phyloP scores from a whole-genome alignment of 2,888 invertebrate genomes.

The Malachius bipustulatus region DNA sequence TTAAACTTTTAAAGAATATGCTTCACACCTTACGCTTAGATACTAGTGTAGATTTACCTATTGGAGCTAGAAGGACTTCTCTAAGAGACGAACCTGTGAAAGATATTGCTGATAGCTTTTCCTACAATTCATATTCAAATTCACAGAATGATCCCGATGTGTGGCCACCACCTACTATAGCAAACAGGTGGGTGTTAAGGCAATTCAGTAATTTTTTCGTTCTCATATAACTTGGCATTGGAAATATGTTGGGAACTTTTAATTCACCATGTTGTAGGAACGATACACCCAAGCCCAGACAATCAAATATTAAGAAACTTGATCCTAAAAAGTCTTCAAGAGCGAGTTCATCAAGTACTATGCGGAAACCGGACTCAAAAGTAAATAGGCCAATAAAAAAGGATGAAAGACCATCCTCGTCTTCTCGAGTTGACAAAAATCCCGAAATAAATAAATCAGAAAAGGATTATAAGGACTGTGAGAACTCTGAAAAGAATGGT shows the following conservation, averaged over 20 bases:
- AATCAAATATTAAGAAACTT: conserved; percentile 24
- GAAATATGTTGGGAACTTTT: no score
- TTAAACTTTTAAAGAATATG: conserved; percentile 69
- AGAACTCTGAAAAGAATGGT: conserved; percentile 49
- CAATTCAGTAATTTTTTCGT: conserved; percentile 4
- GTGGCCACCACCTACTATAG: conserved; percentile 76
- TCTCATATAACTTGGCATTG: conserved; percentile 2
- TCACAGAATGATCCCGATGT: conserved; percentile 65
- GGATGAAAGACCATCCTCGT: conserved; percentile 35
- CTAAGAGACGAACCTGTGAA: conserved; percentile 48
- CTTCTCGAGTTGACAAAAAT: conserved; percentile 32
- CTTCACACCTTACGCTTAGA: conserved; percentile 66
- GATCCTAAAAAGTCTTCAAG: conserved; percentile 33
- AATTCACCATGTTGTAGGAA: conserved; percentile 17
- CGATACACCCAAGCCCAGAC: conserved; percentile 28
- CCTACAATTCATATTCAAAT: conserved; percentile 46
- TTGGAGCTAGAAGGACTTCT: conserved; percentile 35
- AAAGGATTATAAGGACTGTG: conserved; percentile 47
- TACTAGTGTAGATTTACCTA: conserved; percentile 41
- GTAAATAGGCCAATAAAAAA: conserved; percentile 23
- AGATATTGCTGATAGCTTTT: conserved; percentile 63
- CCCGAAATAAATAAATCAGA: conserved; percentile 33
- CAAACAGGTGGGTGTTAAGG: conserved; percentile 46
- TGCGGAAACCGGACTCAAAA: conserved; percentile 24
- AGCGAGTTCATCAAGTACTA: conserved; percentile 32